These are phyloP conservation scores for Trimorus sp. DNA, from an alignment of 2,888 invertebrate genomes.

Conservation along the genomic window DNA sequence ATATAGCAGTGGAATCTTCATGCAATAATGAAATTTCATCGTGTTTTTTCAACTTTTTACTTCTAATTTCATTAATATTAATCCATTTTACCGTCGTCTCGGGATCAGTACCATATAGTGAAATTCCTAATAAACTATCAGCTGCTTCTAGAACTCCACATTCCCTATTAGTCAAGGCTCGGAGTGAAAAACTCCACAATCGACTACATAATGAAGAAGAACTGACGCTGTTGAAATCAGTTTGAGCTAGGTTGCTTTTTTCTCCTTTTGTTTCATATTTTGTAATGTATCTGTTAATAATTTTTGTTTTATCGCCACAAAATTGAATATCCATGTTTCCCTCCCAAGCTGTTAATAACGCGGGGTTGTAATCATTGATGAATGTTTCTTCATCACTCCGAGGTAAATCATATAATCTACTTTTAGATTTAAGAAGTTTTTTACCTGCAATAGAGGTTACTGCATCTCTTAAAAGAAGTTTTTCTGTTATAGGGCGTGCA, in stretches of 20 bases:
- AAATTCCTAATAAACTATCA: constrained; percentile 72
- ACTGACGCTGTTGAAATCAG: constrained; percentile 59
- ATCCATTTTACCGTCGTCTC: constrained; percentile 74
- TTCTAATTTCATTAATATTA: constrained; percentile 68
- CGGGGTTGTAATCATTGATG: constrained; percentile 34
- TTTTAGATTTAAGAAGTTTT: constrained; percentile 66
- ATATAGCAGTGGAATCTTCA: constrained; percentile 68
- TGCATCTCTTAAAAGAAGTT: constrained; percentile 32
- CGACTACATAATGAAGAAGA: background rate
- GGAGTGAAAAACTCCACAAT: background rate
- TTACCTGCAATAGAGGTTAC: constrained; percentile 37
- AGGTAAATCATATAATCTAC: constrained; percentile 70
- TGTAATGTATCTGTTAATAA: constrained; percentile 1
- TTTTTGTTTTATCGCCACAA: background rate
- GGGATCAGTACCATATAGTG: constrained; percentile 74
- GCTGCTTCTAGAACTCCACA: constrained; percentile 65
- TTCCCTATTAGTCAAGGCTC: constrained; percentile 26
- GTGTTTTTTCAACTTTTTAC: constrained; percentile 1
- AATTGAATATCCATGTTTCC: background rate
- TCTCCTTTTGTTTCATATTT: constrained; percentile 72
- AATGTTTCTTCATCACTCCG: constrained; percentile 57
- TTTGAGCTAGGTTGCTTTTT: constrained; percentile 66
- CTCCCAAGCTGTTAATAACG: background rate
- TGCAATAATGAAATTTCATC: constrained; percentile 44
- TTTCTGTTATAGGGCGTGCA: constrained; percentile 60